These are phyloP conservation scores for Drosophila pruinosa DNA, from an alignment of 1,140 invertebrate species.

Conservation along the genomic window DNA sequence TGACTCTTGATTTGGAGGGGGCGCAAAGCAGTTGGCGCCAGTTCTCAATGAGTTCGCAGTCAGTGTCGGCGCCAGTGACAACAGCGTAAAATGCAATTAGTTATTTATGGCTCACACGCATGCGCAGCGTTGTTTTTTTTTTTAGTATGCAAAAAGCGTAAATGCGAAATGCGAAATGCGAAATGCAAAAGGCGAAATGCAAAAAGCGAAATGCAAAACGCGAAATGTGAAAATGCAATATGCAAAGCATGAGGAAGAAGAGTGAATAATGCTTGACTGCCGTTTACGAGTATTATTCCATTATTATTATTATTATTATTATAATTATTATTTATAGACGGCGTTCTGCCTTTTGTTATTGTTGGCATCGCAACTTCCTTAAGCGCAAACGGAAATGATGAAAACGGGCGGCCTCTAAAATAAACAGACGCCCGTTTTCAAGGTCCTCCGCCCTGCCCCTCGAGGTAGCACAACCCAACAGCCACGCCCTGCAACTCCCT, in stretches of 20 bases:
- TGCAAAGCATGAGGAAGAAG: not conserved
- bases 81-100: conserved; percentile 61
- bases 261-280: conserved; percentile 8
- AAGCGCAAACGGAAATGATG: conserved; percentile 71
- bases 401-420: conserved; percentile 48
- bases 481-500: not conserved
- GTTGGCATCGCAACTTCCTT: conserved; percentile 50
- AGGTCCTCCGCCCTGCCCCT: conserved; percentile 26
- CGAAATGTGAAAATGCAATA: conserved; percentile 1
- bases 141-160: conserved; percentile 65
- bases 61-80: conserved; percentile 45
- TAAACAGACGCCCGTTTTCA: conserved; percentile 46
- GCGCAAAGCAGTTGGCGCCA: not conserved
- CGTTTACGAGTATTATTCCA: conserved; percentile 12
- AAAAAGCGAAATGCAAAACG: conserved; percentile 1
- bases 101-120: conserved; percentile 74
- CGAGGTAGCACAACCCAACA: too few species aligned
- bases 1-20: not conserved
- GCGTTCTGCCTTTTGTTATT: not conserved
- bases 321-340: conserved; percentile 47
- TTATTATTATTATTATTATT: not conserved
- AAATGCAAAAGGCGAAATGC: conserved; percentile 3
- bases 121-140: conserved; percentile 40
- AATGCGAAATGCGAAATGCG: conserved; percentile 28
- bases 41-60: conserved; percentile 18